phyloP scores from a whole-genome alignment of 2,113 vertebrate genomes.

The Halichoeres trimaculatus region DNA sequence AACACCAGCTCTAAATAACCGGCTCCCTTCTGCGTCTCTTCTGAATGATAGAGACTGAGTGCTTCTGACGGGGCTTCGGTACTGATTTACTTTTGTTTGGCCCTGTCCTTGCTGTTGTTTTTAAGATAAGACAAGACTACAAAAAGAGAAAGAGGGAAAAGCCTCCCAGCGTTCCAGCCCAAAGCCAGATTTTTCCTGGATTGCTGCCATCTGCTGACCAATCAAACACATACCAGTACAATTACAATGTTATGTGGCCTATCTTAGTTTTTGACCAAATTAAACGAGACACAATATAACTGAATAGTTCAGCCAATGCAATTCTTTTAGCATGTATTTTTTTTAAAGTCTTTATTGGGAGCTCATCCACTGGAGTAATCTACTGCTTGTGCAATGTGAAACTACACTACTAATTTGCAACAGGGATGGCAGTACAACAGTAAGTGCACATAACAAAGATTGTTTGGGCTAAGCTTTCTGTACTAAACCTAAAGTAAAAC shows the following conservation, averaged over 20 bases:
- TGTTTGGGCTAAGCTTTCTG: neutral
- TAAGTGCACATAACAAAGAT: neutral
- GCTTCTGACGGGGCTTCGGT: neutral
- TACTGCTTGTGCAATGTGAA: neutral
- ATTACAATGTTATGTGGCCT: neutral
- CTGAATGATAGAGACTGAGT: neutral
- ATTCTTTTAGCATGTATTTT: neutral
- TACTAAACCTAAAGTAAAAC: neutral
- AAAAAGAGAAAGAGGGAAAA: constrained; percentile 12
- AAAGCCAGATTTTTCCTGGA: constrained; percentile 32
- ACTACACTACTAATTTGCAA: neutral
- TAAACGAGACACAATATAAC: neutral
- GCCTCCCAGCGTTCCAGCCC: constrained; percentile 6
- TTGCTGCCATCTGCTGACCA: constrained; percentile 41
- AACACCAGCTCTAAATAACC: constrained; percentile 9
- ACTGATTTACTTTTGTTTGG: constrained; percentile 9
- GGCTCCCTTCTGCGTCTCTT: neutral
- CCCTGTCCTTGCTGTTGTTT: neutral
- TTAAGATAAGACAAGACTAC: neutral
- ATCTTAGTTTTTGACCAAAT: constrained; percentile 2
- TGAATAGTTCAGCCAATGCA: neutral
- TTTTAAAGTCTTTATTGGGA: neutral
- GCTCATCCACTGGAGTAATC: neutral
- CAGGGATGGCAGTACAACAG: too few relatives aligned
- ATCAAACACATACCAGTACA: constrained; percentile 23